Evolutionary conservation across 1,140 invertebrate genomes (phyloP).

Genomic region (Anastatus disparis): DNA sequence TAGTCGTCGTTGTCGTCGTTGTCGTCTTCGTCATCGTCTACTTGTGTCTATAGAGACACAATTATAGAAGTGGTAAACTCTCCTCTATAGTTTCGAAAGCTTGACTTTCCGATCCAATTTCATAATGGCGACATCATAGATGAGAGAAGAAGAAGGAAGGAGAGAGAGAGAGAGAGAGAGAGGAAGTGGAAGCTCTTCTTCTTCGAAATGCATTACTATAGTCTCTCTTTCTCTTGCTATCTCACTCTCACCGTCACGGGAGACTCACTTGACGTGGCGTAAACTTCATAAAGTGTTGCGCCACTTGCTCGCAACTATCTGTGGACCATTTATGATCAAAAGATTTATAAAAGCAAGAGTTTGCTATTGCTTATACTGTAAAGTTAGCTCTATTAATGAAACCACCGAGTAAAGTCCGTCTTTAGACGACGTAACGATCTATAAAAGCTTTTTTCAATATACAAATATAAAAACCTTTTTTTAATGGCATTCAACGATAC

Average conservation of each 20-base stretch:
- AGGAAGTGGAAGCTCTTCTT: no score
- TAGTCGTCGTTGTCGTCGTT: no score
- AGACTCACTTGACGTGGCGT: not conserved
- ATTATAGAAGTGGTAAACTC: conserved; percentile 14
- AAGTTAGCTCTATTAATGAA: no score
- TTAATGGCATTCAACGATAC: not conserved
- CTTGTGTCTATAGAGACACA: not conserved
- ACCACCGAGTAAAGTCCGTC: no score
- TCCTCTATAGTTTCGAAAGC: not conserved
- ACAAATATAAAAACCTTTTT: no score
- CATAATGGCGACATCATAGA: conserved; percentile 4
- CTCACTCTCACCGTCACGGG: not conserved
- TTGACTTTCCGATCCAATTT: conserved; percentile 27
- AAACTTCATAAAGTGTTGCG: conserved; percentile 27
- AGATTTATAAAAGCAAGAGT: conserved; percentile 25
- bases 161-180: no score
- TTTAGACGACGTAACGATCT: conserved; percentile 1
- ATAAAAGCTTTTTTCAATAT: no score
- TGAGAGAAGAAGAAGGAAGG: no score
- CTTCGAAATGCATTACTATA: no score
- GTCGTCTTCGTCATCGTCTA: no score
- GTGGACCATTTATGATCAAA: conserved; percentile 21
- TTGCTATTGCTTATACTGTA: no score
- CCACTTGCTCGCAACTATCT: not conserved
- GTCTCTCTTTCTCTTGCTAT: not conserved